These are phyloP conservation scores for Rallus limicola DNA, from an alignment of 2,113 vertebrate genomes.

Conservation along the genomic window DNA sequence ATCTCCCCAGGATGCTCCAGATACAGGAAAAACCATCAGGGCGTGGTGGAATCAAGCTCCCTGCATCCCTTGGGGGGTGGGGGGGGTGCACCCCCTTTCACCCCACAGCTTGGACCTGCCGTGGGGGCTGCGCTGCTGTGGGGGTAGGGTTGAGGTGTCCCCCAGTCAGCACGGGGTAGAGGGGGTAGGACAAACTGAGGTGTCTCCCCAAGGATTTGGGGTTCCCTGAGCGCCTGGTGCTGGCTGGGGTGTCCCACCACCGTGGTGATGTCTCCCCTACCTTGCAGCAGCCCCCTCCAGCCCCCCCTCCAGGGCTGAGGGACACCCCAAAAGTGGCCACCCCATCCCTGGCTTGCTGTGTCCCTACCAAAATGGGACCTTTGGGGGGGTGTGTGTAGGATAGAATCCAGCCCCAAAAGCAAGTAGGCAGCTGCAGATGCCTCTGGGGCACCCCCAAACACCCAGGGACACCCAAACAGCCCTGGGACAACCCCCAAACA, in stretches of 20 bases:
- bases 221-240: background rate
- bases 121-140: background rate
- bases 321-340: background rate
- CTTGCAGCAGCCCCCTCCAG: no score
- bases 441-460: background rate
- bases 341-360: no score
- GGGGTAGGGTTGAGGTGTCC: background rate
- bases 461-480: background rate
- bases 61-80: no score
- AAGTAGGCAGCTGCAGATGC: background rate
- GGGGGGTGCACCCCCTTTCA: background rate
- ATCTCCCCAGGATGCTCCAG: background rate
- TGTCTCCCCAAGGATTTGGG: background rate
- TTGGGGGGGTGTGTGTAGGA: no score
- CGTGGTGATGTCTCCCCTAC: no score
- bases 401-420: background rate
- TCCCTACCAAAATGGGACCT: background rate
- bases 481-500: background rate
- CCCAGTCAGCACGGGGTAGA: background rate
- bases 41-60: background rate
- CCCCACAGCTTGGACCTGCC: background rate
- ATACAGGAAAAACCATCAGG: background rate
- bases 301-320: background rate
- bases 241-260: background rate
- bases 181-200: no score